phyloP scores from a whole-genome alignment of 2,797 vertebrate genomes.

The Podarcis lilfordi region DNA sequence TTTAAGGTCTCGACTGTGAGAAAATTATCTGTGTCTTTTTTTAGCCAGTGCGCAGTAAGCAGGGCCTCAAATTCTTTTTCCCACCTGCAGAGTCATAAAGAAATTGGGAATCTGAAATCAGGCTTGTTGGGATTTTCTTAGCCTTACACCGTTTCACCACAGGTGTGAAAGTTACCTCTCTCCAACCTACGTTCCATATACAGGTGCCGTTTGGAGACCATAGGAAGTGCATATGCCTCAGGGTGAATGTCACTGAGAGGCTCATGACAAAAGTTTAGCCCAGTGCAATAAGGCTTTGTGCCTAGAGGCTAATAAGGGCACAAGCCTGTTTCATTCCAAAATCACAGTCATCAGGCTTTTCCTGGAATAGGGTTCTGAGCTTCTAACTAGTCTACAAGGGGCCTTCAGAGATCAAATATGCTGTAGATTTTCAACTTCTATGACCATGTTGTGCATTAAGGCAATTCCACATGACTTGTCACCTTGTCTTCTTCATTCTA shows the following conservation, averaged over 20 bases:
- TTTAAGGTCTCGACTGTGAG: background rate
- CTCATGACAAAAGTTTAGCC: background rate
- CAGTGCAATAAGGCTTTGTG: background rate
- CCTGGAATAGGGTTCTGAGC: background rate
- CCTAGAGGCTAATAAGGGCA: conserved; percentile 17
- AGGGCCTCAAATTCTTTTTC: background rate
- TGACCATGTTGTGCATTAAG: conserved; percentile 33
- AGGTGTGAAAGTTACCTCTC: conserved; percentile 11
- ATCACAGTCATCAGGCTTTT: background rate
- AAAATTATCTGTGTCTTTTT: background rate
- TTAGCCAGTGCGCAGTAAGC: background rate
- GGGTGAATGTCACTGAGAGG: conserved; percentile 4
- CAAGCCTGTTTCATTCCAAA: conserved; percentile 16
- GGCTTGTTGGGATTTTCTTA: conserved; percentile 3
- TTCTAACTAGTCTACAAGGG: conserved; percentile 16
- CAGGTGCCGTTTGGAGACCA: background rate
- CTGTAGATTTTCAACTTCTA: conserved; percentile 35
- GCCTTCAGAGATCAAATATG: background rate
- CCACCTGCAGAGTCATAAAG: background rate
- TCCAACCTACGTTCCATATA: conserved; percentile 19
- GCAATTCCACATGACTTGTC: conserved; percentile 36
- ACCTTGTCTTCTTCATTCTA: conserved; percentile 25
- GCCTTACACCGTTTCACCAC: conserved; percentile 21
- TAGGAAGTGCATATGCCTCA: background rate
- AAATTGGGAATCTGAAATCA: background rate